Evolutionary conservation across 2,113 vertebrate species (phyloP).

Genomic region (Xiphophorus hellerii): DNA sequence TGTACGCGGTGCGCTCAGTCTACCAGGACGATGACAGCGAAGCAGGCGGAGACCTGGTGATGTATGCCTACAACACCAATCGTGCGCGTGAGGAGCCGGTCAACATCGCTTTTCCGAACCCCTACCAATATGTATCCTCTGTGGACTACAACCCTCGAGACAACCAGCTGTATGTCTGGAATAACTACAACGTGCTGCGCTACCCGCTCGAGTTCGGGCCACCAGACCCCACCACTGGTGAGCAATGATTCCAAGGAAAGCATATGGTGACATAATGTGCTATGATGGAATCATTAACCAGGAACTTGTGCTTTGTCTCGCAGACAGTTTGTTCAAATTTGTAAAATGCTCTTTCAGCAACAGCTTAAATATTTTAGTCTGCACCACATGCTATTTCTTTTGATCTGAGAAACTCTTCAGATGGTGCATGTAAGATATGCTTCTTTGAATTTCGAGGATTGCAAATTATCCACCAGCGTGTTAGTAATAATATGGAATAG

Average conservation of each 20-base stretch:
- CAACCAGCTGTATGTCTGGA: constrained; percentile 97
- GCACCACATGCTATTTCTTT: not conserved
- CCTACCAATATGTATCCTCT: constrained; percentile 94
- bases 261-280: not conserved
- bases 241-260: constrained; percentile 11
- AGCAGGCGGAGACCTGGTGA: constrained; percentile 87
- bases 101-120: constrained; percentile 91
- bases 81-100: constrained; percentile 85
- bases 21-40: constrained; percentile 95
- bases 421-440: not conserved
- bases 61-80: constrained; percentile 94
- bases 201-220: constrained; percentile 91
- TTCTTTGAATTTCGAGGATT: constrained; percentile 38
- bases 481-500: constrained; percentile 28
- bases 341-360: not conserved
- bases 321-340: not conserved
- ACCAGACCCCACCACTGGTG: constrained; percentile 86
- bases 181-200: constrained; percentile 93
- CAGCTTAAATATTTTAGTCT: not conserved
- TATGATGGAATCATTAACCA: not conserved
- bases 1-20: constrained; percentile 91
- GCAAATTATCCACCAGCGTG: constrained; percentile 28
- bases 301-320: not conserved
- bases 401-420: constrained; percentile 1
- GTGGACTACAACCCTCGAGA: constrained; percentile 95